phyloP scores from a whole-genome alignment of 2,113 vertebrate species.

The Sebastes schlegelii region DNA sequence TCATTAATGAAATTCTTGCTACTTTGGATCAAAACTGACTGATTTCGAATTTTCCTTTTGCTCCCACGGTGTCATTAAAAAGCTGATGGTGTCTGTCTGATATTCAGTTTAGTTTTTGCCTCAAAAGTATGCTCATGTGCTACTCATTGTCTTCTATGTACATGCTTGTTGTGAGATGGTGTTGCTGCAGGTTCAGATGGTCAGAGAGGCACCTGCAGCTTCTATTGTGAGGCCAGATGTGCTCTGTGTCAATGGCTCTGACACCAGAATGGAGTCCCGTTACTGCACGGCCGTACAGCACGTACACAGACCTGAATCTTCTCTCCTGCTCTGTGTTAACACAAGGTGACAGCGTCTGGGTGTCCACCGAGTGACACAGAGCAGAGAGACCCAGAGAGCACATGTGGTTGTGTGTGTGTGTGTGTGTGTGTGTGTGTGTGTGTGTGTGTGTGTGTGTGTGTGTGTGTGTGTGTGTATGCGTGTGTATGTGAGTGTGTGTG shows the following conservation, averaged over 20 bases:
- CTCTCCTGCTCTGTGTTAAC: conserved; percentile 48
- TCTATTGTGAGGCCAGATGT: conserved; percentile 46
- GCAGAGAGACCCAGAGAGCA: conserved; percentile 30
- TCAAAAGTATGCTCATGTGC: not conserved
- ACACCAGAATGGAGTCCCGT: conserved; percentile 60
- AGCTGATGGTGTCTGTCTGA: not conserved
- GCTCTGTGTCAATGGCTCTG: conserved; percentile 62
- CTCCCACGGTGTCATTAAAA: not conserved
- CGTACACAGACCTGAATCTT: conserved; percentile 33
- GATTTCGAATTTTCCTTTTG: not conserved
- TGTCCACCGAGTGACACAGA: conserved; percentile 51
- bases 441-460: conserved; percentile 16
- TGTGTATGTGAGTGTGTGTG: conserved; percentile 40
- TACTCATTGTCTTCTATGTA: not conserved
- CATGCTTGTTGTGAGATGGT: not conserved
- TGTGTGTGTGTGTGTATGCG: conserved; percentile 35
- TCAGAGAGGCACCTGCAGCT: conserved; percentile 51
- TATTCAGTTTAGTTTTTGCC: not conserved
- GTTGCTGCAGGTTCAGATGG: conserved; percentile 22
- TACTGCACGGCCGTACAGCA: conserved; percentile 25
- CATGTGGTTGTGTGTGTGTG: conserved; percentile 13
- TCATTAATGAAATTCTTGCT: not conserved
- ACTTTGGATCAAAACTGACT: not conserved
- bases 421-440: conserved; percentile 12
- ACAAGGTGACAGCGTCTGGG: conserved; percentile 59